Base-by-base conservation (phyloP, 1,140 invertebrate genomes). In the Acromyrmex charruanus region DNA sequence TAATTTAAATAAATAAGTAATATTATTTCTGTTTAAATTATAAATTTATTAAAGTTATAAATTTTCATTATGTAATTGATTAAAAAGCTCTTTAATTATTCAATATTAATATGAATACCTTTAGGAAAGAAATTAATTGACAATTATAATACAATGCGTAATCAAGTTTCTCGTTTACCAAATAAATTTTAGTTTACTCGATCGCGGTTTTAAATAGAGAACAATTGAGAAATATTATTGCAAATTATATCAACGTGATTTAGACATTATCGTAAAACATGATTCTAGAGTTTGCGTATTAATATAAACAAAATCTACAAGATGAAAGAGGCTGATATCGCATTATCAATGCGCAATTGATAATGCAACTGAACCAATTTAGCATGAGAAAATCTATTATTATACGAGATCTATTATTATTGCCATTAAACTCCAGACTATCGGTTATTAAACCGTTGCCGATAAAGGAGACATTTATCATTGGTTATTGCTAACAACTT, bases 371-470 rank as follows among this genome's bases (percentile, higher is more conserved):
- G 28, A 65, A 16, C 25, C 39, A 61, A 51, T 79, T 18, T 16
- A 18, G 18, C 69, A 6, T 12, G 55, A 16, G 66, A n/a, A 55
- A 39, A 75, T 75, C 21, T 51, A 68, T 75, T 75, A 18, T 58
- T 25, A 16, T 28, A 7, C 69, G n/a, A 10, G 10, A 31, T 21
- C 21, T 21, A 21, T 21, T 21, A 21, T 21, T 21, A 21, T 44
- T 49, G 44, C 55, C n/a, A 28, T 75, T 84, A 74, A 84, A 63
- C n/a, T 9, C 49, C 16, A 18, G 16, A 28, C 35, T 10, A 59
- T 12, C 55, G 39, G 55, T 84, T 84, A 61, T 84, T 84, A 59
- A 71, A 81, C 14, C 51, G 51, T 81, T 31, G 35, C 21, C 25
- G n/a, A 35, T 53, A 25, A 28, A 51, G 51, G 18, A 71, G 55